Conservation (phyloP, 1,140 invertebrate species). For the Nephotettix cincticeps region DNA sequence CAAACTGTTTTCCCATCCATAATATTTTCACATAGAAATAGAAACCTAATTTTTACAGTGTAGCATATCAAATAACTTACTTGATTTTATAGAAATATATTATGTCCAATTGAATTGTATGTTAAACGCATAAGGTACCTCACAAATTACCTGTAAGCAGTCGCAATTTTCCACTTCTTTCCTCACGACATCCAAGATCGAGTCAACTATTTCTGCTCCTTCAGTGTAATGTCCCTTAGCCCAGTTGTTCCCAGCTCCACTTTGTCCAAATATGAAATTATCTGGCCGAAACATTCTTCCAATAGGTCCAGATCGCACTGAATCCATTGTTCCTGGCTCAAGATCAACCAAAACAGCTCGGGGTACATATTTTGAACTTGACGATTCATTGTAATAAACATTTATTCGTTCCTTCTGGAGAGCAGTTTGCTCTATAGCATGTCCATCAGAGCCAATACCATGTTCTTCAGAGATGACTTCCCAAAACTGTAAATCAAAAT, state of each 20-base stretch:
- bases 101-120: too few relatives aligned
- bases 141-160: conserved; percentile 51
- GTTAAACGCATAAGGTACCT: too few relatives aligned
- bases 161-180: conserved; percentile 57
- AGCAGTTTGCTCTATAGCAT: conserved; percentile 80
- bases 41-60: too few relatives aligned
- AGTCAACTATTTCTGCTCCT: conserved; percentile 69
- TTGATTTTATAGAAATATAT: too few relatives aligned
- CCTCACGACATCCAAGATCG: conserved; percentile 57
- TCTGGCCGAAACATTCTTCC: conserved; percentile 52
- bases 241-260: too few relatives aligned
- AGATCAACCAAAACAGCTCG: conserved; percentile 67
- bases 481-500: conserved; percentile 61
- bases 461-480: conserved; percentile 88
- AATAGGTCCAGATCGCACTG: conserved; percentile 63
- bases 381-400: conserved; percentile 88
- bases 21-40: too few relatives aligned
- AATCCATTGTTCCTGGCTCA: conserved; percentile 70
- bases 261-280: conserved; percentile 77
- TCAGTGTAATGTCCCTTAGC: too few relatives aligned
- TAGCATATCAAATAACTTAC: too few relatives aligned
- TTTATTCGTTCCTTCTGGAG: conserved; percentile 84
- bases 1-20: too few relatives aligned
- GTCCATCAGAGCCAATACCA: conserved; percentile 80
- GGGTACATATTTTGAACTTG: conserved; percentile 75